Evolutionary conservation across 2,797 vertebrate genomes (phyloP), one percentile per base, ranked within the genome.

Genomic region (Denticeps clupeoides): DNA sequence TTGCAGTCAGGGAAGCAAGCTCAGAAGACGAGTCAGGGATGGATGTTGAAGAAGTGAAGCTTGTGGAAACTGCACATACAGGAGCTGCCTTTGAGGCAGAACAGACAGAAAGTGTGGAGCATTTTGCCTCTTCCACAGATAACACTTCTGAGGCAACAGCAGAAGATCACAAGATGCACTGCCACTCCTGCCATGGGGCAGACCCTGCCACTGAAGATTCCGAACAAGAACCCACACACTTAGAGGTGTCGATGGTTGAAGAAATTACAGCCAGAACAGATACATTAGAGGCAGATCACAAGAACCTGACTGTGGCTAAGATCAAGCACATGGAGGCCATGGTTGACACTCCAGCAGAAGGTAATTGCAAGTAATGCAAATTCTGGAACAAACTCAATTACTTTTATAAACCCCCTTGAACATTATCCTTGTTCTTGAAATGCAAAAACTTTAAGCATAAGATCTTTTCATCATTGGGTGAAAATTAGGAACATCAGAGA

Each of bases 121-220:
- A 62, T 40, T 51, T 68, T 4, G 71, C 64, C 9, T 65, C 68
- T 16, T 11, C 28, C 4, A 5, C 5, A n/a, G 28, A 29, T 5
- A n/a, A n/a, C n/a, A n/a, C n/a, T n/a, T n/a, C n/a, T n/a, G 28
- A 27, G 10, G 3, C 3, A 26, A 27, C 11, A 9, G 26, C 27
- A 26, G 26, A 27, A 26, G 26, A 27, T 27, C 26, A 26, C 3
- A 27, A 26, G 3, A 31, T 37, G 26, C 51, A 24, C 33, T 59
- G 62, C 44, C 57, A 59, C 51, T 50, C 62, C 55, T 77, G 68
- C 51, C 71, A 65, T 31, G 47, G 53, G 5, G 27, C 21, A 22
- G 44, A 47, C n/a, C 16, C 21, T 7, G 11, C 12, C 7, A 18
- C 13, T 10, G 16, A 54, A 21, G 60, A 27, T 45, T 62, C 56